These are phyloP conservation scores for Mylabris phalerata DNA, from an alignment of 1,140 invertebrate genomes.

Conservation along the genomic window DNA sequence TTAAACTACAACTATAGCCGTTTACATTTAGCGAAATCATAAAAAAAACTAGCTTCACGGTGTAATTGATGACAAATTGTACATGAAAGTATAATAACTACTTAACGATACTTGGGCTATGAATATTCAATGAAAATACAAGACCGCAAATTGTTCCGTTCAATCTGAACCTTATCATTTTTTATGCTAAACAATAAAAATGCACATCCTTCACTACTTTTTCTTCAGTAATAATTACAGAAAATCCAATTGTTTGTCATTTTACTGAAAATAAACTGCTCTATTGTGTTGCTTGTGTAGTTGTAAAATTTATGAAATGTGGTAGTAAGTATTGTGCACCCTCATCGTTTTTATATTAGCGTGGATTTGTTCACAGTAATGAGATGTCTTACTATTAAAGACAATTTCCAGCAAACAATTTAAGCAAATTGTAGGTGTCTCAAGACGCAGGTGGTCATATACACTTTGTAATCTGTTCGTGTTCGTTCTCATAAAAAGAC, in stretches of 20 bases:
- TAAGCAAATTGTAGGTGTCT: conserved; percentile 26
- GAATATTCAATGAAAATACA: too few species aligned
- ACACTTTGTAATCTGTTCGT: conserved; percentile 22
- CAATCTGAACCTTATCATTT: too few species aligned
- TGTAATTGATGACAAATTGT: conserved; percentile 11
- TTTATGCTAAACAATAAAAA: too few species aligned
- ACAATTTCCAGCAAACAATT: conserved; percentile 25
- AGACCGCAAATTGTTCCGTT: too few species aligned
- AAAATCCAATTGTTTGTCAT: too few species aligned
- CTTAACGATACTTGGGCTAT: not conserved
- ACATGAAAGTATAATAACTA: conserved; percentile 1
- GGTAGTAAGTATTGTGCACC: conserved; percentile 1
- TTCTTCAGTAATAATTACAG: too few species aligned
- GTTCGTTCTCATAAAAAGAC: conserved; percentile 15
- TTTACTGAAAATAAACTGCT: too few species aligned
- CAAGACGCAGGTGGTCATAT: conserved; percentile 20
- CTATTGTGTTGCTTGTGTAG: too few species aligned
- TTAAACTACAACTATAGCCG: conserved; percentile 1
- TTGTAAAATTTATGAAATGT: too few species aligned
- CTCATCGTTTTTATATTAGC: conserved; percentile 25
- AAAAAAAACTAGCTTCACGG: conserved; percentile 1
- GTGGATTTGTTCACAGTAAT: conserved; percentile 22
- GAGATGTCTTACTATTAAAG: conserved; percentile 21
- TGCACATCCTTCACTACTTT: too few species aligned
- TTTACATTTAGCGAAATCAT: conserved; percentile 7